Percentiles rank a stretch among this genome's conserved stretches.
These are phyloP conservation scores for Pomacea maculata DNA, from an alignment of 1,140 invertebrate genomes.

Conservation along the genomic window DNA sequence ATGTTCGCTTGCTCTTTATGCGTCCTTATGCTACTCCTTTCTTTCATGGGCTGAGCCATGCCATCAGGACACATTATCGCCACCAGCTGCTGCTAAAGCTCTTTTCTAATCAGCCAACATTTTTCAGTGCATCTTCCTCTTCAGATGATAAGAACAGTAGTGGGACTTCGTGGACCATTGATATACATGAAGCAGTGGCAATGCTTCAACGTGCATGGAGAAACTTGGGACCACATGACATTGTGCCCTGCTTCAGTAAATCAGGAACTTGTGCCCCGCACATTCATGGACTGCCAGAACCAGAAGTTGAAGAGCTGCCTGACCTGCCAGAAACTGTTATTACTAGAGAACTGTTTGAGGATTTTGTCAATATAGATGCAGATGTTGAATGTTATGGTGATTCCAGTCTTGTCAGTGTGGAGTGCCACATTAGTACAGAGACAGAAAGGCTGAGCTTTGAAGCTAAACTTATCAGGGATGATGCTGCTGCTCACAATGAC, in stretches of 20 bases:
- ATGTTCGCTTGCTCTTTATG: conserved; percentile 18
- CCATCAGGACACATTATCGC: conserved; percentile 12
- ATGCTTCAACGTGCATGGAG: conserved; percentile 18
- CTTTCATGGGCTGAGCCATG: conserved; percentile 15
- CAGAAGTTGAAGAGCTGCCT: not conserved
- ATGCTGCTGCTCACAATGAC: no score
- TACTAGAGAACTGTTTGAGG: conserved; percentile 16
- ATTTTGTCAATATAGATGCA: conserved; percentile 13
- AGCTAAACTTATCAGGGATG: no score
- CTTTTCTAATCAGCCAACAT: not conserved
- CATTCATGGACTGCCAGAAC: conserved; percentile 18
- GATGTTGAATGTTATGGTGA: conserved; percentile 9
- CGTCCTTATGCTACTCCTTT: conserved; percentile 21
- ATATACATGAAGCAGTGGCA: conserved; percentile 9
- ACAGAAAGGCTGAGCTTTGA: no score
- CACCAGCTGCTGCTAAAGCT: conserved; percentile 15
- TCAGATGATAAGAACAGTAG: not conserved
- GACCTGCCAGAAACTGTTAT: conserved; percentile 16
- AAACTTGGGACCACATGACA: conserved; percentile 11
- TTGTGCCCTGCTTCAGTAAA: conserved; percentile 21
- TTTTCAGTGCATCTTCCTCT: not conserved
- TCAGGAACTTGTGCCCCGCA: conserved; percentile 12
- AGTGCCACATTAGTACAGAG: not conserved
- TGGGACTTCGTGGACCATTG: not conserved
- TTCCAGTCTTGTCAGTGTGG: conserved; percentile 8